Base-by-base conservation (phyloP, 2,797 vertebrate species). In the Glossophaga mutica region DNA sequence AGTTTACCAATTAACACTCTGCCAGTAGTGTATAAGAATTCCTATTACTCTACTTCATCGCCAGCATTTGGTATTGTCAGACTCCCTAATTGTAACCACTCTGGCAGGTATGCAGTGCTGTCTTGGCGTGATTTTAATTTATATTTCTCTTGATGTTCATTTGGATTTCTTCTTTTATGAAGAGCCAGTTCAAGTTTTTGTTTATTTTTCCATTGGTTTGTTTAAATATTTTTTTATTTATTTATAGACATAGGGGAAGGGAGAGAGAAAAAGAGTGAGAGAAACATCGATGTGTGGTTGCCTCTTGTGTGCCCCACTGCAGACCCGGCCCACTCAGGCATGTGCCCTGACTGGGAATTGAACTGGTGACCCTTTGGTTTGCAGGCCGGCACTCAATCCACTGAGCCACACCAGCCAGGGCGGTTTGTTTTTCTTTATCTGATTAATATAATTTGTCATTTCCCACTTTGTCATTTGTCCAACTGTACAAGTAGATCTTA, bases 111-210 rank as follows among this genome's bases (percentile, higher is more conserved):
- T 50, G 67, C 10, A 29, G 9, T 67, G 21, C 19, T 79, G 42
- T 24, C 65, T 71, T 65, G 6, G 19, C 44, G 39, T 68, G 55
- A 92, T 77, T 94, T 78, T 24, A 89, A 79, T 89, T 84, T 87
- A 37, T n/a, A 52, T 71, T 50, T 90, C 19, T 29, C 9, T 71
- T 71, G 16, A 57, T 88, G n/a, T 22, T 46, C 22, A 26, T 42
- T 91, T 84, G 46, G 52, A 59, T 83, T 73, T 91, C 42, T 87
- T 81, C 65, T 92, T 85, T 94, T 42, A 29, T 62, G 68, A 89
- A 70, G 32, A n/a, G 9, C 14, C 46, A 84, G 77, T 57, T 87
- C 59, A 73, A 29, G 8, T n/a, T 87, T 78, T 87, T 52, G 0
- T 94, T 70, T 48, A 44, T 14, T 65, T 82, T 87, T 42, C n/a